Evolutionary conservation across 2,888 invertebrate genomes (phyloP), one percentile per base, ranked within the genome.

Genomic region (Perizoma affinitatum): DNA sequence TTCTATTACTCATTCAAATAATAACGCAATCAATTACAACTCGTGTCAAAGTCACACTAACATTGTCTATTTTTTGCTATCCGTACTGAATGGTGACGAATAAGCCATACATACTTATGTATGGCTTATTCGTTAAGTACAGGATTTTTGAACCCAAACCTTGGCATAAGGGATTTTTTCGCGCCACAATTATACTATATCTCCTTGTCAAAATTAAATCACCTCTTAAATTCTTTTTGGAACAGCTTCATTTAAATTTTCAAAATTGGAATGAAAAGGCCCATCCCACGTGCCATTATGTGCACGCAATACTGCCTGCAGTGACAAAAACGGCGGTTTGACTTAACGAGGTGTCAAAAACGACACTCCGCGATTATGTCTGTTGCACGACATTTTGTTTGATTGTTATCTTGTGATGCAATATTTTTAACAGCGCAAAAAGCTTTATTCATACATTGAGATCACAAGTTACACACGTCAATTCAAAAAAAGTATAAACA

Each of bases 21-120:
- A 63, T 46, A 54, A 44, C 47, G 58, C 58, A 54, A 67, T 65
- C 62, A 66, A 63, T 65, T 46, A 60, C 47, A 22, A 46, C 57
- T 61, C 62, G 58, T 67, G 64, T 61, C 65, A 54, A 53, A 51
- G 11, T 45, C 8, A 57, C 53, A 57, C 57, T 45, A 54, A 50
- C 59, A 49, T 51, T 46, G 48, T 52, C 49, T 49, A 33, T 59
- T 59, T 61, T 62, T 54, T 45, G 8, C 38, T 50, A 41, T 51
- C 45, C 34, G 40, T 10, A 34, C 34, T 42, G 11, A 51, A 51
- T 60, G 60, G 1, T 22, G 22, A 55, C 54, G 46, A 40, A 60
- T 60, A 22, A 33, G 33, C 11, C 10, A 22, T 22, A 22, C 22
- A 22, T 22, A 22, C 38, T 38, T 6, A 38, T 38, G 5, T n/a